phyloP scores from a whole-genome alignment of 23 tunicate genomes.

The Oikopleura dioica region DNA sequence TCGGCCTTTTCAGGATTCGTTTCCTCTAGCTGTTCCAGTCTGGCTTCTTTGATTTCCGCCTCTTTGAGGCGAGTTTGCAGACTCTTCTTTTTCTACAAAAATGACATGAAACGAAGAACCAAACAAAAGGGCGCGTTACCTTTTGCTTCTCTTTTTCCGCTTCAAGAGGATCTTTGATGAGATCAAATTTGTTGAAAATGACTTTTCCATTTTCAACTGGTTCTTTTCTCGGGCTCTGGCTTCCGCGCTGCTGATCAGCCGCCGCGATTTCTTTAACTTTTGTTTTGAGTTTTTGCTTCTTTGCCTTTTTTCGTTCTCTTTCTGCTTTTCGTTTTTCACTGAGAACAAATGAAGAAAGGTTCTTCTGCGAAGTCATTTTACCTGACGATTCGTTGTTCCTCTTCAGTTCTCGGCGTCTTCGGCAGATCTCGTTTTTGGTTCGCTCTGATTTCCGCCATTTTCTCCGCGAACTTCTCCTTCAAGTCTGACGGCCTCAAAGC shows the following conservation, averaged over 20 bases:
- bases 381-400: neutral
- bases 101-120: too few relatives aligned
- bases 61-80: neutral
- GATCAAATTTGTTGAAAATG: neutral
- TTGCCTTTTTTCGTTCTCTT: neutral
- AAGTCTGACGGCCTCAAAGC: neutral
- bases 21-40: neutral
- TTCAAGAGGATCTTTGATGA: neutral
- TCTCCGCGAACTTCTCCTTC: neutral
- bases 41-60: neutral
- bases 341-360: neutral
- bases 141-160: neutral
- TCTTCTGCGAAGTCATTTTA: neutral
- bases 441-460: neutral
- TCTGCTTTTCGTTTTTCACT: neutral
- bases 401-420: neutral
- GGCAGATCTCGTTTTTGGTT: neutral
- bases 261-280: neutral
- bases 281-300: neutral
- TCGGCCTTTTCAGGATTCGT: neutral
- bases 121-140: neutral
- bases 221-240: too few relatives aligned
- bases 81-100: too few relatives aligned
- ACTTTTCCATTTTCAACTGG: neutral
- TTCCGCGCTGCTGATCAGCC: too few relatives aligned